These are phyloP conservation scores for Pseudochirops corinnae DNA, from an alignment of 2,797 vertebrate genomes.

Conservation along the genomic window DNA sequence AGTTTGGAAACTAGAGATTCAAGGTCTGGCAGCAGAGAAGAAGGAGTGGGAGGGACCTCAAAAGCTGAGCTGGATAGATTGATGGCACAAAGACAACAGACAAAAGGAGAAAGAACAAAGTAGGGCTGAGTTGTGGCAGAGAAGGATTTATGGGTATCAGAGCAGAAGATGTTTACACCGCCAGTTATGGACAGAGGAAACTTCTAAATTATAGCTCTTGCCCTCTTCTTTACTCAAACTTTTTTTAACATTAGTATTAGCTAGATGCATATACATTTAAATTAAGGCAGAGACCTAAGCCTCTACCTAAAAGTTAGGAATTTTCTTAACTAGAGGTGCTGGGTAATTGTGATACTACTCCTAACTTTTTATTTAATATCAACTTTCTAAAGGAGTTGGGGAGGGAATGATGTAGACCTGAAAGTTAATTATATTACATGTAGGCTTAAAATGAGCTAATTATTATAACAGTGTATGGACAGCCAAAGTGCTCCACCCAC, in stretches of 20 bases:
- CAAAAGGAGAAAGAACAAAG: not conserved
- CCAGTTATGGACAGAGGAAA: not conserved
- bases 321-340: not conserved
- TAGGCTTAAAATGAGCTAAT: not conserved
- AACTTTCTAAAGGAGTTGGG: not conserved
- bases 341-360: not conserved
- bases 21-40: not conserved
- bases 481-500: not conserved
- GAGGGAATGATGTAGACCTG: not conserved
- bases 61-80: not conserved
- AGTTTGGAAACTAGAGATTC: not conserved
- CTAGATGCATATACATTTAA: not conserved
- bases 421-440: not conserved
- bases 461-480: not conserved
- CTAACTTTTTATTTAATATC: not conserved
- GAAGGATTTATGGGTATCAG: not conserved
- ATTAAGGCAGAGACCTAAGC: not conserved
- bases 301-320: not conserved
- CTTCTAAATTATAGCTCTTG: not conserved
- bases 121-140: not conserved
- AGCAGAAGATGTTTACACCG: not conserved
- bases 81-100: not conserved
- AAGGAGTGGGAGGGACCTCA: not conserved
- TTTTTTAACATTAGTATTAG: not conserved
- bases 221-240: not conserved